Conservation (phyloP, 53 echinoderm and acorn worm species). For the Henricia sp. region DNA sequence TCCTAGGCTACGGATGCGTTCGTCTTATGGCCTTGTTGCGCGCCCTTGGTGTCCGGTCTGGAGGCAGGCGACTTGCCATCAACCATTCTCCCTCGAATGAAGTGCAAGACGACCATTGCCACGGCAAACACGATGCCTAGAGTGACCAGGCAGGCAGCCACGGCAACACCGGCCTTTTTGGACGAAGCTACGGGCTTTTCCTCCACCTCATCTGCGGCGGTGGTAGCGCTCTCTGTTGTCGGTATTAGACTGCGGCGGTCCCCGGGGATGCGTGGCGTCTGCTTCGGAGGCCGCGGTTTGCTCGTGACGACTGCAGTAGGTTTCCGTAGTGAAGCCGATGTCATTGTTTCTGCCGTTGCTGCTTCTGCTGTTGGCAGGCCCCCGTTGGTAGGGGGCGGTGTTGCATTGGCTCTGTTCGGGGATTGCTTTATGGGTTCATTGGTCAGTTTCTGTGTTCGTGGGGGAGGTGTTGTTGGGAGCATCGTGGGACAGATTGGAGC, state of each 20-base stretch:
- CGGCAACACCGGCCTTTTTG: constrained; percentile 29
- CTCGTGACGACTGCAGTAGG: no score
- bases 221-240: not conserved
- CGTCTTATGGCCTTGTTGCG: constrained; percentile 35
- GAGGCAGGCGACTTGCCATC: not conserved
- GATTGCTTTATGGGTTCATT: not conserved
- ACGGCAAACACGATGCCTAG: constrained; percentile 36
- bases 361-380: not conserved
- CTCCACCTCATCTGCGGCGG: constrained; percentile 3
- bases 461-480: not conserved
- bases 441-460: constrained; percentile 6
- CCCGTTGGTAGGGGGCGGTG: not conserved
- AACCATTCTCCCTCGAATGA: not conserved
- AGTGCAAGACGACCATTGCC: constrained; percentile 13
- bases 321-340: no score
- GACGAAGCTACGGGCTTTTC: constrained; percentile 24
- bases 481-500: constrained; percentile 6
- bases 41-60: constrained; percentile 43
- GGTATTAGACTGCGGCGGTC: not conserved
- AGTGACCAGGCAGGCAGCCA: constrained; percentile 36
- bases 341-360: not conserved
- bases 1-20: constrained; percentile 8
- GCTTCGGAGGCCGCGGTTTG: no score
- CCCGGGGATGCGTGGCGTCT: no score
- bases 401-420: not conserved